A percentile compares a stretch with the other conserved stretches of the same genome.
Conservation (phyloP, 1,140 invertebrate species). For the Tribolium castaneum region DNA sequence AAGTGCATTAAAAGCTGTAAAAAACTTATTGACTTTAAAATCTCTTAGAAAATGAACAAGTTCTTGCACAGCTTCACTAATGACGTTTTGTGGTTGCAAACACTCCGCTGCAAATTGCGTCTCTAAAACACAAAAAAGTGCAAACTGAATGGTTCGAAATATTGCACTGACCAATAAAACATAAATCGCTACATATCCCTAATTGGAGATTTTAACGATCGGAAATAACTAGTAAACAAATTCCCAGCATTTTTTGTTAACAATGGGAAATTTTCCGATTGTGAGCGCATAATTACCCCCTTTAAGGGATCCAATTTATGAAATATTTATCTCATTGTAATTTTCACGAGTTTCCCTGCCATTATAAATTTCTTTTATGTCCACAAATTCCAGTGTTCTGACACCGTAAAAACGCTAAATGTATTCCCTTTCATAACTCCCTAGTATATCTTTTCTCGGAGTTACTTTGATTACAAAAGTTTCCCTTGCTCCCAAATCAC, state of each 20-base stretch:
- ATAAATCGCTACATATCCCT: too few species aligned
- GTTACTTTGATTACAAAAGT: conserved; percentile 23
- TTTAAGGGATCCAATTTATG: not conserved
- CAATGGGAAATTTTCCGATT: not conserved
- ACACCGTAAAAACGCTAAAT: conserved; percentile 21
- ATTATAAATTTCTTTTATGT: conserved; percentile 32
- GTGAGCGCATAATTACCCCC: not conserved
- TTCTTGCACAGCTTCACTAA: not conserved
- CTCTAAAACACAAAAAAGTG: too few species aligned
- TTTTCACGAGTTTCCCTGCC: not conserved
- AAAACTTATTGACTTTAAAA: not conserved
- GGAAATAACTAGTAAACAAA: too few species aligned
- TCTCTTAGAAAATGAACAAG: not conserved
- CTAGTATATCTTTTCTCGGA: not conserved
- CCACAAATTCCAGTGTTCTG: conserved; percentile 10
- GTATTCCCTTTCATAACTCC: conserved; percentile 23
- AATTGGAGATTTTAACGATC: too few species aligned
- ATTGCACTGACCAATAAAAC: too few species aligned
- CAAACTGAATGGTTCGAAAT: too few species aligned
- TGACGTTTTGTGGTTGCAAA: not conserved
- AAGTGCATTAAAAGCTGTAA: not conserved
- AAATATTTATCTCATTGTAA: conserved; percentile 33
- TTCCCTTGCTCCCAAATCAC: not conserved
- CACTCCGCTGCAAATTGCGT: too few species aligned
- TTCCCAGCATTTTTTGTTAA: too few species aligned